Base-by-base conservation (phyloP, 2,888 invertebrate species). In the Omphaloscelis lunosa region DNA sequence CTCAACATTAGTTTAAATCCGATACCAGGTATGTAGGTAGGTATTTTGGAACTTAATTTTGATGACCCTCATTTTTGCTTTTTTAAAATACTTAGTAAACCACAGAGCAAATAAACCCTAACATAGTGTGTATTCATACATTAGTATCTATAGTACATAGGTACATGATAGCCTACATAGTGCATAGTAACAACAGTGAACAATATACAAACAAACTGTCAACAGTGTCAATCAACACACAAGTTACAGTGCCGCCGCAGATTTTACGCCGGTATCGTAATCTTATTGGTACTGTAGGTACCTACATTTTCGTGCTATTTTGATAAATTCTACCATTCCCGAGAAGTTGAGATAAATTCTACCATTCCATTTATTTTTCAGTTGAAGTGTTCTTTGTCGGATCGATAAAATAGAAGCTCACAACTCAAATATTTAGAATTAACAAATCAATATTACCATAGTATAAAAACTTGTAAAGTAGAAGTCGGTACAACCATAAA, bases 191-290 rank as follows among this genome's bases (percentile, higher is more conserved):
- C 53, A 62, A 62, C 61, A 77, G 45, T 53, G n/a, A 72, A 45
- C 51, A 77, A 80, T 56, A n/a, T 56, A 62, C 34, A 53, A 48
- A 72, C 39, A 20, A 75, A 27, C n/a, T n/a, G 39, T n/a, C 39
- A 59, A 58, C 75, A 34, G 4, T 41, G 51, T 74, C 56, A 27
- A 80, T 79, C 56, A n/a, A 80, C n/a, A 59, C 51, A 72, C 27
- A 59, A 39, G 48, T 20, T 23, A 29, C 71, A 39, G 15, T 34
- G n/a, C 27, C 59, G 39, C 41, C 59, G 39, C 41, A n/a, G 17
- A 75, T 56, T 63, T 53, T 27, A 56, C 23, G 34, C 23, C 27
- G 12, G 34, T 39, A 56, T 58, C 8, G 15, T 48, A 48, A 51
- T 63, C 51, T 9, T 27, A 34, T 17, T 51, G 17, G 27, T 41